Evolutionary conservation across 2,888 invertebrate species (phyloP).

Genomic region (Polymixis lichenea): DNA sequence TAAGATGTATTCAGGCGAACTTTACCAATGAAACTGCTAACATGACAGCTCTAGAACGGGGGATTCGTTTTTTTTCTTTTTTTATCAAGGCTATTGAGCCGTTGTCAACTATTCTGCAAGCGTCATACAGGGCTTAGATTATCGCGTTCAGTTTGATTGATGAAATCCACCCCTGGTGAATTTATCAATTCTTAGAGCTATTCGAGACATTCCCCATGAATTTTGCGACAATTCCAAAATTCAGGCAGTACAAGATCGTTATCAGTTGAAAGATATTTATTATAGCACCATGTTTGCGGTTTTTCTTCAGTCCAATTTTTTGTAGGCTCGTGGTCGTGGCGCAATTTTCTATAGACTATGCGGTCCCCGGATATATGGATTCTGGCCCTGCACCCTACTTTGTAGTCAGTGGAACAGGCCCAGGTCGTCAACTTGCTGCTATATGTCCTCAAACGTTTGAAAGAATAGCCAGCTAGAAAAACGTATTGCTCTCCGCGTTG

Average conservation of each 20-base stretch:
- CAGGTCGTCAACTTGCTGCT: slow-evolving; percentile 39
- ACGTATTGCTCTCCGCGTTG: slow-evolving; percentile 30
- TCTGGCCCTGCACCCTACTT: slow-evolving; percentile 46
- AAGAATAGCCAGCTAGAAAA: slow-evolving; percentile 42
- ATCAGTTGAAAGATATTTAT: slow-evolving; percentile 31
- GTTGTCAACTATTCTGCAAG: too few species aligned
- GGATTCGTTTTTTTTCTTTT: too few species aligned
- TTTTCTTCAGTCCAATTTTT: slow-evolving; percentile 43
- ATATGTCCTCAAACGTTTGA: slow-evolving; percentile 43
- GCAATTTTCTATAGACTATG: slow-evolving; percentile 27
- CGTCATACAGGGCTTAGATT: neutral
- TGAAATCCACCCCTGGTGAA: neutral
- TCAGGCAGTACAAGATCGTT: neutral
- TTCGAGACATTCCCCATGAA: neutral
- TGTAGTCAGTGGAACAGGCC: slow-evolving; percentile 45
- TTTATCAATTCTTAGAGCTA: neutral
- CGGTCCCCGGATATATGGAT: slow-evolving; percentile 30
- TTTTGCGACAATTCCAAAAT: neutral
- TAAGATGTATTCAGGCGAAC: neutral
- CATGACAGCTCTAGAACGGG: neutral
- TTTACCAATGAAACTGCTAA: neutral
- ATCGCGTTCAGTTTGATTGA: neutral
- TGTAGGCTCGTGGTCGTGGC: slow-evolving; percentile 17
- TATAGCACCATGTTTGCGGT: slow-evolving; percentile 24
- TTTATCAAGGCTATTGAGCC: too few species aligned